A percentile compares a stretch with the other conserved stretches of the same genome.
Evolutionary conservation across 2,797 vertebrate species (phyloP).

Genomic region (Silurus lanzhouensis): DNA sequence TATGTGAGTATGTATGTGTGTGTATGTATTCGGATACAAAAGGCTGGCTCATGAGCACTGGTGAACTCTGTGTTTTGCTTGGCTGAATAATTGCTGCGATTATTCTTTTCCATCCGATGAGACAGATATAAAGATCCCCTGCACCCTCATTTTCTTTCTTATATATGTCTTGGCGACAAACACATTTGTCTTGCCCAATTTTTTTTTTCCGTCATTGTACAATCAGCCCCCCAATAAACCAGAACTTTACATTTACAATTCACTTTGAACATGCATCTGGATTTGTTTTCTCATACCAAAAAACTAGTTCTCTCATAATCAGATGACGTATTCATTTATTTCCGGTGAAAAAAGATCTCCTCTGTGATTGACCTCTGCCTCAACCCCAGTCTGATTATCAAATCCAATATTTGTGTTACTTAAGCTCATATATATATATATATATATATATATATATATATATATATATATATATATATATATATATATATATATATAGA

Average conservation of each 20-base stretch:
- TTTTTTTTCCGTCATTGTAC: constrained; percentile 34
- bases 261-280: not conserved
- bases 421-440: constrained; percentile 52
- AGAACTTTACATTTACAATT: not conserved
- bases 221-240: constrained; percentile 30
- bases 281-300: not conserved
- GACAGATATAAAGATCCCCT: constrained; percentile 62
- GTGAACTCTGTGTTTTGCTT: constrained; percentile 56
- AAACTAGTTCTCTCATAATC: not conserved
- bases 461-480: no score
- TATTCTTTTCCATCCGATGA: constrained; percentile 70
- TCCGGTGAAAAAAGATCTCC: constrained; percentile 60
- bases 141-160: constrained; percentile 61
- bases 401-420: constrained; percentile 64
- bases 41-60: constrained; percentile 55
- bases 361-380: constrained; percentile 67
- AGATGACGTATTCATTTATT: constrained; percentile 66
- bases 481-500: no score
- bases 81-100: constrained; percentile 55
- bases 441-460: not conserved
- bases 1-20: not conserved
- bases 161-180: constrained; percentile 39
- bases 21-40: constrained; percentile 40
- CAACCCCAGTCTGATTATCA: constrained; percentile 66
- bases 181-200: constrained; percentile 37